Base-by-base conservation (phyloP, 2,888 invertebrate genomes). In the Tenthredo notha region DNA sequence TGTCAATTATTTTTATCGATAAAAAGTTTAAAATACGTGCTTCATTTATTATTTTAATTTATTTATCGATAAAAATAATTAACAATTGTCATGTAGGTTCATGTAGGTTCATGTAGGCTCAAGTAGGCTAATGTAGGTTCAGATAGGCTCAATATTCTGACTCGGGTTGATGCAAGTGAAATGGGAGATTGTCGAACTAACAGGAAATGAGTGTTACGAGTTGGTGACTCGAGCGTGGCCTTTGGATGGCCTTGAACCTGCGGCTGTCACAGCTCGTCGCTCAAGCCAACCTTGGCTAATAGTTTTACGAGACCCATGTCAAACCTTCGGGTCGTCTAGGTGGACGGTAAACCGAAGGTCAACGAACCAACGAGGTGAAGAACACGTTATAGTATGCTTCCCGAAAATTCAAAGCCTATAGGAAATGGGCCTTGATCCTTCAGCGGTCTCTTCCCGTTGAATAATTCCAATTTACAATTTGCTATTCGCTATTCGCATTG, bases 171-270 rank as follows among this genome's bases (percentile, higher is more conserved):
- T 18, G 33, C 6, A 67, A 33, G 15, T 61, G 10, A 12, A 33
- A 67, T 25, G 18, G 77, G 5, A 54, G 21, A 50, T 15, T 25
- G 61, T 80, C 10, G 10, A 25, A 40, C 61, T 4, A 70, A 70
- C 83, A 29, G 83, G 83, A 83, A 47, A 33, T 50, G 54, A 58
- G 47, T 78, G 15, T 25, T 15, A 5, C 61, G 67, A 70, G 67
- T 70, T 43, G 83, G 83, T 83, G 50, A 70, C 83, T 83, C 83
- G 70, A 83, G 83, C 83, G 70, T 83, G 83, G 67, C 67, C 83
- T 83, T 83, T 67, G 15, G 67, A 67, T 47, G 83, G 47, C 83
- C 83, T 83, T 83, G 83, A 67, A 83, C 83, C 83, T 67, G 29
- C 33, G 83, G 83, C 29, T 83, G 67, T 83, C 65, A 37, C 67